Evolutionary conservation across 2,888 invertebrate genomes (phyloP), one percentile per base, ranked within the genome.

Genomic region (Hedychridium roseum): DNA sequence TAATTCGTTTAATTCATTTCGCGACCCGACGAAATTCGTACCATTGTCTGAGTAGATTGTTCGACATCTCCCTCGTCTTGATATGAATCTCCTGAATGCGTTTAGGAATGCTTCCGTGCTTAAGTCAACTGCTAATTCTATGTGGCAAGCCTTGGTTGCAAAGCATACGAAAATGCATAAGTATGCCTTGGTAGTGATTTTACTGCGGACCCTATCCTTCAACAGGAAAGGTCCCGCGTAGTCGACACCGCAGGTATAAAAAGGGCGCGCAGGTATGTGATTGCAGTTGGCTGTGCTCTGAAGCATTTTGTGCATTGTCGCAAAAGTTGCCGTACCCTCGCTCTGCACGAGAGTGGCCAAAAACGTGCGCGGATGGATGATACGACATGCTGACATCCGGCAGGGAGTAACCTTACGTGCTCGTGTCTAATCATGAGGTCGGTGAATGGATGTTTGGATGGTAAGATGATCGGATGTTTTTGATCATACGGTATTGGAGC

Each of bases 401-500:
- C 43, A 16, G 43, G n/a, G n/a, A n/a, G n/a, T n/a, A n/a, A n/a
- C n/a, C n/a, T n/a, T n/a, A n/a, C n/a, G n/a, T n/a, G n/a, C n/a
- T n/a, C n/a, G n/a, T n/a, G n/a, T n/a, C n/a, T n/a, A n/a, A n/a
- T n/a, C n/a, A n/a, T n/a, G n/a, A n/a, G n/a, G n/a, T n/a, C n/a
- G n/a, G n/a, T n/a, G n/a, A n/a, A n/a, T n/a, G n/a, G n/a, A n/a
- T n/a, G n/a, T n/a, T n/a, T n/a, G n/a, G n/a, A n/a, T n/a, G n/a
- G n/a, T n/a, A n/a, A n/a, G n/a, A n/a, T n/a, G 27, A 47, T 42
- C 6, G 38, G 49, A 26, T 55, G 49, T 18, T 39, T 45, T 4
- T 27, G 18, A 2, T 57, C 42, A 12, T 30, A 46, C 0, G 5
- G 14, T 6, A 53, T 11, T 0, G 23, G 18, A 0, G 50, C 38